phyloP scores from a whole-genome alignment of 2,113 vertebrate species.

The Tylochromis polylepis region DNA sequence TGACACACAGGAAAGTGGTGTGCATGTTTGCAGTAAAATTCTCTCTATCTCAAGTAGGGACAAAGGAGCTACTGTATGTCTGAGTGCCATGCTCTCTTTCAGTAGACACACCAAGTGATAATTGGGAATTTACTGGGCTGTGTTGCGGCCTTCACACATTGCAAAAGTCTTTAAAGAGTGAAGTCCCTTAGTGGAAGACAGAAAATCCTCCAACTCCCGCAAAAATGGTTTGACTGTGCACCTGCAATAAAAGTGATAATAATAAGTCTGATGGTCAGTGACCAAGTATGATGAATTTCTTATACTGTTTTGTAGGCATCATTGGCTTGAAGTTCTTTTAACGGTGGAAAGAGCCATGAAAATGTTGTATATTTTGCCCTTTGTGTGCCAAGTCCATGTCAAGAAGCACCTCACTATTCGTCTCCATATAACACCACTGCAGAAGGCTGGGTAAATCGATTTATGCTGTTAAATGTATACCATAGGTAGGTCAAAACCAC shows the following conservation, averaged over 20 bases:
- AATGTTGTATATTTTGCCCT: accelerated
- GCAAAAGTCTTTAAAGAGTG: neutral
- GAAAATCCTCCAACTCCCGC: neutral
- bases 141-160: neutral
- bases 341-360: neutral
- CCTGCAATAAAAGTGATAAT: neutral
- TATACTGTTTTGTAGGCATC: neutral
- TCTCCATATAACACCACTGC: accelerated
- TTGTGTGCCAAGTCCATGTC: neutral
- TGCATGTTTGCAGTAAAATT: accelerated
- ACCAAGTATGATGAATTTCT: neutral
- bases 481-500: neutral
- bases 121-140: neutral
- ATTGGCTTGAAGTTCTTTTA: neutral
- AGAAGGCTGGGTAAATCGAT: neutral
- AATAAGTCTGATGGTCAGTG: neutral
- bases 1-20: neutral
- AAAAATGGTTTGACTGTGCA: neutral
- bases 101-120: neutral
- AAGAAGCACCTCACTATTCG: neutral
- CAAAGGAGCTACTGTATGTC: neutral
- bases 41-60: accelerated
- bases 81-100: neutral
- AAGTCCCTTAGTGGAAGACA: neutral
- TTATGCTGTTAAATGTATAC: neutral